Percentiles rank a stretch among this genome's conserved stretches.
Conservation (phyloP, 2,797 vertebrate genomes). For the Pseudochromis fuscus region DNA sequence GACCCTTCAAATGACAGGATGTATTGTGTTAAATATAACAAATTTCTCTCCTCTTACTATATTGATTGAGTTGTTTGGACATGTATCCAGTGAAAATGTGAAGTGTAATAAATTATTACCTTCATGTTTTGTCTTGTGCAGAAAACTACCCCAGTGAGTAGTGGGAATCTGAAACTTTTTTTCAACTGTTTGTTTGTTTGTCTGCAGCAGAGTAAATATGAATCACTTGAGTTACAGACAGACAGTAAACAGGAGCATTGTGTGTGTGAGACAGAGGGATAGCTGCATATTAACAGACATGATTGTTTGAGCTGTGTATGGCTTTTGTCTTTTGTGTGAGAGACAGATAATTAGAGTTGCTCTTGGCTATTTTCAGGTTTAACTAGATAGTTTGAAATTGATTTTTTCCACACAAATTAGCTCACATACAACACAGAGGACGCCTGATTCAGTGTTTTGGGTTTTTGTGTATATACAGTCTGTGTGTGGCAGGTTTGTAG, state of each 20-base stretch:
- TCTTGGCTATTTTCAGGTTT: neutral
- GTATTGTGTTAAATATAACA: neutral
- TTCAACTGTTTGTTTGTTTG: neutral
- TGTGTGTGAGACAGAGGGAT: slow-evolving; percentile 3
- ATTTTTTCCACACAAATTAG: too few relatives aligned
- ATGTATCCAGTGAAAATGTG: neutral
- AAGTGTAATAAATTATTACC: neutral
- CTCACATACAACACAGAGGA: too few relatives aligned
- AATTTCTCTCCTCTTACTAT: neutral
- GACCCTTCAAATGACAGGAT: neutral
- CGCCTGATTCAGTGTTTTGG: too few relatives aligned
- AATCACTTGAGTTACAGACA: neutral
- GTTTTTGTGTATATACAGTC: neutral
- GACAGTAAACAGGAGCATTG: slow-evolving; percentile 9
- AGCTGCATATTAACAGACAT: too few relatives aligned
- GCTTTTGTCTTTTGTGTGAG: slow-evolving; percentile 1
- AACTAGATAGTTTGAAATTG: too few relatives aligned
- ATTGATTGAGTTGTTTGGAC: neutral
- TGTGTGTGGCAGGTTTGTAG: too few relatives aligned
- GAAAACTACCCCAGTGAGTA: neutral
- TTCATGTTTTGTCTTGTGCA: neutral
- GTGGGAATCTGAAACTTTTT: neutral
- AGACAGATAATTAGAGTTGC: neutral
- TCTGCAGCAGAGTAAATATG: slow-evolving; percentile 13
- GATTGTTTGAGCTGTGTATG: neutral